Evolutionary conservation across 30 jellyfish, hydroid and myxozoan genomes (phyloP).

Genomic region (Aurelia aurita): DNA sequence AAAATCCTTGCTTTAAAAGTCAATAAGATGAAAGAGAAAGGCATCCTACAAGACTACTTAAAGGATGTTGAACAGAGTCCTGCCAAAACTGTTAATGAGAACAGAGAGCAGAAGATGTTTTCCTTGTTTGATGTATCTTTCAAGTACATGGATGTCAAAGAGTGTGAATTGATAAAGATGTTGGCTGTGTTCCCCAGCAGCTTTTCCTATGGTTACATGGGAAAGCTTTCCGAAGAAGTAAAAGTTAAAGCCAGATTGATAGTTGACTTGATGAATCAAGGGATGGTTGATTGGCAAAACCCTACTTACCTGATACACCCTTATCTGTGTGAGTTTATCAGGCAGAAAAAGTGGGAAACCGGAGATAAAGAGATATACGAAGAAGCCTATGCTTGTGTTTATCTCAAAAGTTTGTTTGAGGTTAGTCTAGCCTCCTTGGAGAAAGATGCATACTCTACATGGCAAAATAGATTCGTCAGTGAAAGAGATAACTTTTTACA

Average conservation of each 20-base stretch:
- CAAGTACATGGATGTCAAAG: neutral
- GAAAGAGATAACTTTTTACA: slow-evolving; percentile 24
- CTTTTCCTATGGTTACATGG: slow-evolving; percentile 8
- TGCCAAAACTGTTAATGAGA: neutral
- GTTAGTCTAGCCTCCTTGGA: slow-evolving; percentile 13
- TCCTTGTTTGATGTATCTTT: slow-evolving; percentile 1
- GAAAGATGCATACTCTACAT: slow-evolving; percentile 16
- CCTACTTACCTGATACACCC: slow-evolving; percentile 12
- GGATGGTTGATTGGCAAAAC: neutral
- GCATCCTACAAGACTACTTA: slow-evolving; percentile 1
- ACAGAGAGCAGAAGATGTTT: neutral
- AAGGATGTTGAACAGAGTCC: slow-evolving; percentile 1
- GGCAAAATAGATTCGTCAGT: neutral
- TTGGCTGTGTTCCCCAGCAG: slow-evolving; percentile 55
- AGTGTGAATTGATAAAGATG: neutral
- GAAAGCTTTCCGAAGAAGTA: neutral
- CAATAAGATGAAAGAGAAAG: neutral
- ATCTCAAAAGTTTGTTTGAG: slow-evolving; percentile 4
- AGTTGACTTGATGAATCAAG: neutral
- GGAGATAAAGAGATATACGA: neutral
- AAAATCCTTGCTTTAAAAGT: neutral
- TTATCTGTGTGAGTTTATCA: slow-evolving; percentile 4
- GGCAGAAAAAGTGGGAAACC: slow-evolving; percentile 4
- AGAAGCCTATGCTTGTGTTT: slow-evolving; percentile 3
- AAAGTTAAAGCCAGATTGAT: neutral